phyloP scores from a whole-genome alignment of 2,113 vertebrate genomes.

The Pachycephala philippinensis region DNA sequence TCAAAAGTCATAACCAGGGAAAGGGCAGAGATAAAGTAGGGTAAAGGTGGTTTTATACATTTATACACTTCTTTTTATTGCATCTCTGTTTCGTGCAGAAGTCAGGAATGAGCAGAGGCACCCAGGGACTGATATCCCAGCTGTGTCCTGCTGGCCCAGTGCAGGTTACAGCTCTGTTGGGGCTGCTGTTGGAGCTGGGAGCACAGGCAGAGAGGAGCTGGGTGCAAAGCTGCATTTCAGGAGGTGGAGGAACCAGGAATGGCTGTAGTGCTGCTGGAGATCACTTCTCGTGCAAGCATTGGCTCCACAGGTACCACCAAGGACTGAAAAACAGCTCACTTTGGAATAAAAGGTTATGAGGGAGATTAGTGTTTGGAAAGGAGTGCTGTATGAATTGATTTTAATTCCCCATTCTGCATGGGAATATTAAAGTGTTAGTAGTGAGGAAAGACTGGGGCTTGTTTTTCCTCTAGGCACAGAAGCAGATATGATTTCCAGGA shows the following conservation, averaged over 20 bases:
- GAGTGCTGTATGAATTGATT: background rate
- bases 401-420: background rate
- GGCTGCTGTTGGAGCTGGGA: background rate
- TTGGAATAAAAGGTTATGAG: background rate
- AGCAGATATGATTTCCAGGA: background rate
- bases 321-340: background rate
- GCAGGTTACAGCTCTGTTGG: background rate
- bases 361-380: background rate
- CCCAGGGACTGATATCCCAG: too few relatives aligned
- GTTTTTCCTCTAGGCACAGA: background rate
- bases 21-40: background rate
- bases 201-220: background rate
- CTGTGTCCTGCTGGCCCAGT: background rate
- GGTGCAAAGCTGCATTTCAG: background rate
- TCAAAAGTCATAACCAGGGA: background rate
- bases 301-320: background rate
- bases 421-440: background rate
- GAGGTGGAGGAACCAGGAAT: background rate
- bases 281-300: background rate
- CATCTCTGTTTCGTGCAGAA: background rate
- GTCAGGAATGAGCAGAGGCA: background rate
- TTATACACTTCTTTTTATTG: background rate
- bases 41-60: fast-evolving
- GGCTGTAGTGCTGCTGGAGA: background rate
- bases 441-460: background rate